These are phyloP conservation scores for Pterois miles DNA, from an alignment of 2,797 vertebrate species.

Conservation along the genomic window DNA sequence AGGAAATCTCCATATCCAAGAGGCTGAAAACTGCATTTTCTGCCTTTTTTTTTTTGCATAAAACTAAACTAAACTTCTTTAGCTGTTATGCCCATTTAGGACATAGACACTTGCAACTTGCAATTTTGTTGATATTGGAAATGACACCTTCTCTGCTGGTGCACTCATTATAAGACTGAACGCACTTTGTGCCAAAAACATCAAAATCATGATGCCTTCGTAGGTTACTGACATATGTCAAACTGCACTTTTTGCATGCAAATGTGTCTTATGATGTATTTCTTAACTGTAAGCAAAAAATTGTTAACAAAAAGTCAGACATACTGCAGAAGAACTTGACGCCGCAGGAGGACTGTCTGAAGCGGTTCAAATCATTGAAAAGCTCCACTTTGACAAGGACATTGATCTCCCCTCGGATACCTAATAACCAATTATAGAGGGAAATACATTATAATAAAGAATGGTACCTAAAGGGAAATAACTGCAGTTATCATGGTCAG, in stretches of 20 bases:
- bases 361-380: conserved; percentile 98
- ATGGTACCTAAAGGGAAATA: background rate
- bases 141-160: background rate
- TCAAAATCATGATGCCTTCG: background rate
- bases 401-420: conserved; percentile 97
- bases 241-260: background rate
- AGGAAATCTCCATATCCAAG: too few species aligned
- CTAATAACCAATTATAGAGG: conserved; percentile 69
- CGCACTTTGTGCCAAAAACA: background rate
- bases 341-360: conserved; percentile 97
- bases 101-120: background rate
- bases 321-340: conserved; percentile 99
- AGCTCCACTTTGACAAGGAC: conserved; percentile 98
- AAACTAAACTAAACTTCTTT: too few species aligned
- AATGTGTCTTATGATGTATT: background rate
- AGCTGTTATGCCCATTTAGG: background rate
- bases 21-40: too few species aligned
- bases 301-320: conserved; percentile 67
- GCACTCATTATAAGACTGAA: background rate
- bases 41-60: too few species aligned
- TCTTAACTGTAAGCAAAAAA: conserved; percentile 1
- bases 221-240: background rate
- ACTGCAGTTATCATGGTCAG: background rate
- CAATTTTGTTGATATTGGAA: background rate
- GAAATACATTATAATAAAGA: background rate